These are phyloP conservation scores for Pogonocherus hispidulus DNA, from an alignment of 2,888 invertebrate species.

Conservation along the genomic window DNA sequence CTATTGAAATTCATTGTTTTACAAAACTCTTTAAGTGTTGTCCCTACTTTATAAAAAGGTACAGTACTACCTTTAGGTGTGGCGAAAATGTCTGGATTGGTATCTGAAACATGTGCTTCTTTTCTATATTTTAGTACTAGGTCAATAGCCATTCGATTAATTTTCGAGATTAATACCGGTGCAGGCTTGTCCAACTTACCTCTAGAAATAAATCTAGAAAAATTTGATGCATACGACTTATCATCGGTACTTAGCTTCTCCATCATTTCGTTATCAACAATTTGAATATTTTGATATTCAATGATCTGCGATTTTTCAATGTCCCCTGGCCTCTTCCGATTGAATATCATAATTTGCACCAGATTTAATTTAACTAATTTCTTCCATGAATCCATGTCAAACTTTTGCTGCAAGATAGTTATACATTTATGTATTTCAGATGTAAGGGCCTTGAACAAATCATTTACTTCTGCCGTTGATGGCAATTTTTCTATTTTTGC, in stretches of 20 bases:
- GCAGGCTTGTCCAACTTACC: conserved; percentile 21
- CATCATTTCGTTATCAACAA: not conserved
- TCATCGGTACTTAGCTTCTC: not conserved
- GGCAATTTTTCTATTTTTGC: conserved; percentile 11
- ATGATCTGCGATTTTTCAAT: conserved; percentile 2
- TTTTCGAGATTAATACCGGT: conserved; percentile 7
- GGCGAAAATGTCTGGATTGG: not conserved
- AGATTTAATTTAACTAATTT: conserved; percentile 3
- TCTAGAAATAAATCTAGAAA: conserved; percentile 24
- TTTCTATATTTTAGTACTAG: not conserved
- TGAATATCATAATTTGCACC: conserved; percentile 15
- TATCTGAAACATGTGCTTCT: not conserved
- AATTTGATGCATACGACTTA: conserved; percentile 3
- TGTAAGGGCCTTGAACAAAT: not conserved
- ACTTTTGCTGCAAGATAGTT: not conserved
- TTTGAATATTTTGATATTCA: conserved; percentile 10
- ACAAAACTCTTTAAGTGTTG: too few relatives aligned
- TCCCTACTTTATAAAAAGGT: not conserved
- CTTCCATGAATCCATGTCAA: conserved; percentile 1
- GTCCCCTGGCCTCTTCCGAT: conserved; percentile 13
- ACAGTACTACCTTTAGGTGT: not conserved
- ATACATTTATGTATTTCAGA: not conserved
- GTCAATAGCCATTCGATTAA: not conserved
- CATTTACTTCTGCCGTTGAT: not conserved
- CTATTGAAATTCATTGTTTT: too few relatives aligned